Conservation (phyloP, 2,888 invertebrate genomes). For the Laothoe populi region DNA sequence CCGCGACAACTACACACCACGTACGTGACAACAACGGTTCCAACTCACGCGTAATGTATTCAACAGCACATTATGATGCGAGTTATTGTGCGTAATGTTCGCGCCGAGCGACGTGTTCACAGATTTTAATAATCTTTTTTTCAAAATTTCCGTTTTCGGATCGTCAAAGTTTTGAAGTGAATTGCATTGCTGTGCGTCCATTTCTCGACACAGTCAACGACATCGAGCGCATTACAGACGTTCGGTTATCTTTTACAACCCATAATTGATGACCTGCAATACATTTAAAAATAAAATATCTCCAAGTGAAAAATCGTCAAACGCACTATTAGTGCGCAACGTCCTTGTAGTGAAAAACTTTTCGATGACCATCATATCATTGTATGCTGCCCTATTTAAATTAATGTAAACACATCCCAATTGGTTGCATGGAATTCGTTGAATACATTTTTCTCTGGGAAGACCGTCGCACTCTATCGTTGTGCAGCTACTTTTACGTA, state of each 20-base stretch:
- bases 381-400: constrained; percentile 35
- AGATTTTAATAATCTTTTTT: constrained; percentile 80
- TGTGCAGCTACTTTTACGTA: constrained; percentile 82
- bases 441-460: constrained; percentile 67
- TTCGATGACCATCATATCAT: constrained; percentile 38
- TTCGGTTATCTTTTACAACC: constrained; percentile 69
- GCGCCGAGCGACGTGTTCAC: constrained; percentile 59
- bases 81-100: constrained; percentile 63
- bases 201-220: constrained; percentile 69
- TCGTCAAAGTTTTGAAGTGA: constrained; percentile 83
- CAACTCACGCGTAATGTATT: constrained; percentile 79
- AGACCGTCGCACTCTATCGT: constrained; percentile 74
- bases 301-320: constrained; percentile 62
- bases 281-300: constrained; percentile 76
- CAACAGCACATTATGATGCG: constrained; percentile 76
- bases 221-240: constrained; percentile 71
- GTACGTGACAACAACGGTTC: constrained; percentile 22
- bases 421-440: constrained; percentile 41
- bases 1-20: constrained; percentile 21
- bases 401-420: constrained; percentile 34
- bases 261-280: constrained; percentile 74
- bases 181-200: constrained; percentile 81
- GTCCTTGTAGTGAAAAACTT: constrained; percentile 46
- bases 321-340: constrained; percentile 48
- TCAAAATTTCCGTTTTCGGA: constrained; percentile 79